Evolutionary conservation across 2,888 invertebrate genomes (phyloP).

Genomic region (Metallyticus violacea): DNA sequence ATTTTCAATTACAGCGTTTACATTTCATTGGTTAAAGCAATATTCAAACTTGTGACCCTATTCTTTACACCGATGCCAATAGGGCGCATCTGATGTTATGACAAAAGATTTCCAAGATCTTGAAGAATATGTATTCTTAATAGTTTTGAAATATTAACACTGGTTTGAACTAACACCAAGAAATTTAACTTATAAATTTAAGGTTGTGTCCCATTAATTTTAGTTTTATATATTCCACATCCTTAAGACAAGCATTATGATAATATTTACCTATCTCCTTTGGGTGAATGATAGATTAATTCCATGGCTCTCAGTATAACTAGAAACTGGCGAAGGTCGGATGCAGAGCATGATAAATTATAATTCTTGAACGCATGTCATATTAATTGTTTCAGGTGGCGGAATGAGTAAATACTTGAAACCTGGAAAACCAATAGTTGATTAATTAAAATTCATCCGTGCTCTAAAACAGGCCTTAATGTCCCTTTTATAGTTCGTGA

Average conservation of each 20-base stretch:
- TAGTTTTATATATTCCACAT: neutral
- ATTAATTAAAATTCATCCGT: neutral
- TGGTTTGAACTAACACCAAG: neutral
- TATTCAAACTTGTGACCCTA: too few relatives aligned
- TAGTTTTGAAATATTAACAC: neutral
- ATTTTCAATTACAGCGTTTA: too few relatives aligned
- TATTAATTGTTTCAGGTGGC: neutral
- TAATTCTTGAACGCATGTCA: neutral
- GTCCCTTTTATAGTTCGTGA: neutral
- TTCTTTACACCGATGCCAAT: too few relatives aligned
- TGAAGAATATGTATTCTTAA: too few relatives aligned
- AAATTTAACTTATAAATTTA: neutral
- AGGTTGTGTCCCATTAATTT: neutral
- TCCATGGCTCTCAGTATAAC: neutral
- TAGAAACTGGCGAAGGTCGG: too few relatives aligned
- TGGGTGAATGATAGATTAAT: neutral
- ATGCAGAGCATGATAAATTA: neutral
- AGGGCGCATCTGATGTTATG: too few relatives aligned
- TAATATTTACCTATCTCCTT: neutral
- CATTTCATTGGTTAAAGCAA: too few relatives aligned
- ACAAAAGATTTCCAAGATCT: too few relatives aligned
- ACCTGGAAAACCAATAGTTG: neutral
- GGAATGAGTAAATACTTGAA: neutral
- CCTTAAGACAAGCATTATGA: neutral
- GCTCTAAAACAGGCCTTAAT: neutral